A percentile compares a stretch with the other conserved stretches of the same genome.
Conservation (phyloP, 1,140 invertebrate species). For the Battus philenor region DNA sequence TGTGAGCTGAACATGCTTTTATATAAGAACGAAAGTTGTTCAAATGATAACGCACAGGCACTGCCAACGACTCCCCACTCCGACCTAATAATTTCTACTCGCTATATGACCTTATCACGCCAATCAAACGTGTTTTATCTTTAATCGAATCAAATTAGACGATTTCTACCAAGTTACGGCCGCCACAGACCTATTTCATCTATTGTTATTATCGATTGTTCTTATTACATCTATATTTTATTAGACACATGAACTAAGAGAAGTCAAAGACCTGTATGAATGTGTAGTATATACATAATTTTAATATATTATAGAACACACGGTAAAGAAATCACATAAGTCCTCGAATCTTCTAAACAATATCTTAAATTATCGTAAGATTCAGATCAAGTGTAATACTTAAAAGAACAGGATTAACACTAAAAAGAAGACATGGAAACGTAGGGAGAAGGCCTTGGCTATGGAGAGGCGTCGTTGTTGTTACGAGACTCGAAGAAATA, state of each 20-base stretch:
- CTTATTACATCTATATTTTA: constrained; percentile 11
- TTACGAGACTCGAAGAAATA: too few species aligned
- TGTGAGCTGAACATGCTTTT: constrained; percentile 4
- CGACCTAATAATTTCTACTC: constrained; percentile 20
- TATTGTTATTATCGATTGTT: constrained; percentile 9
- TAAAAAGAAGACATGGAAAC: too few species aligned
- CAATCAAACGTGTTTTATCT: constrained; percentile 26
- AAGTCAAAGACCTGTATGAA: constrained; percentile 1
- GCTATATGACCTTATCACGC: constrained; percentile 22
- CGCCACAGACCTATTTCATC: constrained; percentile 6
- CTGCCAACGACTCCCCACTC: constrained; percentile 12
- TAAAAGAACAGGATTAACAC: too few species aligned
- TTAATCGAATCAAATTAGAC: constrained; percentile 14
- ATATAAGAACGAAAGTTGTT: not conserved
- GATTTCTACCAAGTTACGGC: constrained; percentile 16
- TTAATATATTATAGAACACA: too few species aligned
- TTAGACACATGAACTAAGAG: not conserved
- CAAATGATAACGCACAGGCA: not conserved
- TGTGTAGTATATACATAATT: too few species aligned
- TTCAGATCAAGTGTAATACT: too few species aligned
- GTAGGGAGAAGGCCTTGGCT: too few species aligned
- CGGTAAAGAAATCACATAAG: too few species aligned
- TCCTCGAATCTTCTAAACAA: too few species aligned
- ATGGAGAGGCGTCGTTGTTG: too few species aligned
- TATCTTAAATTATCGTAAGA: too few species aligned